A percentile compares a stretch with the other conserved stretches of the same genome.
These are phyloP conservation scores for Lepisosteus oculatus DNA, from an alignment of 2,113 vertebrate genomes.

Conservation along the genomic window DNA sequence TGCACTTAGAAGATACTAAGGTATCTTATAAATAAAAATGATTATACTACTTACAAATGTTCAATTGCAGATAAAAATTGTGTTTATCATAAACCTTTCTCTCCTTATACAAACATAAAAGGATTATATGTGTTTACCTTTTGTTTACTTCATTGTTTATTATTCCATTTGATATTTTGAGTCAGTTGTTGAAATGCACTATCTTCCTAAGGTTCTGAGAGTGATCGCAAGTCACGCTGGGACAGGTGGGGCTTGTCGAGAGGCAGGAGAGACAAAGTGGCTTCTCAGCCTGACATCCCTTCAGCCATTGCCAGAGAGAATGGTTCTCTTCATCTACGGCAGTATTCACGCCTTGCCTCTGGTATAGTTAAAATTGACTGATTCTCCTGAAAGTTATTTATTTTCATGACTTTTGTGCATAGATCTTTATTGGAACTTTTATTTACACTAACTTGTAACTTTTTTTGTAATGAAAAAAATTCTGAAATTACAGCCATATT, in stretches of 20 bases:
- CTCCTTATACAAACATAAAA: neutral
- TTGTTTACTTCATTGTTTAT: too few species aligned
- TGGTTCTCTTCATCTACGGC: slow-evolving; percentile 58
- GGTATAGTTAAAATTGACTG: slow-evolving; percentile 55
- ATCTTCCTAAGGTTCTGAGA: slow-evolving; percentile 41
- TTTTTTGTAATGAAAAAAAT: too few species aligned
- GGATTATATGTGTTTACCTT: neutral
- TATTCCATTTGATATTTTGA: neutral
- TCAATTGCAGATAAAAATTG: too few species aligned
- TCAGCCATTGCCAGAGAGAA: slow-evolving; percentile 75
- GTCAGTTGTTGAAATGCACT: slow-evolving; percentile 1
- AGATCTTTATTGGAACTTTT: neutral
- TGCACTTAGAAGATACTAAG: too few species aligned
- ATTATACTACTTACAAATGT: too few species aligned
- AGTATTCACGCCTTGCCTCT: slow-evolving; percentile 77
- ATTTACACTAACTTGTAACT: too few species aligned
- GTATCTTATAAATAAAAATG: too few species aligned
- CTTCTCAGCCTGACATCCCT: slow-evolving; percentile 86
- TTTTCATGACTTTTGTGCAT: neutral
- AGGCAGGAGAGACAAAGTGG: slow-evolving; percentile 75
- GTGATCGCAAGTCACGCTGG: slow-evolving; percentile 77
- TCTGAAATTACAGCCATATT: too few species aligned
- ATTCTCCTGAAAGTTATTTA: too few species aligned
- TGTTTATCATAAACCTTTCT: neutral
- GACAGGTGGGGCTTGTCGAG: slow-evolving; percentile 88